Conservation (phyloP, 2,888 invertebrate genomes). For the Kryphioiulus occultus region DNA sequence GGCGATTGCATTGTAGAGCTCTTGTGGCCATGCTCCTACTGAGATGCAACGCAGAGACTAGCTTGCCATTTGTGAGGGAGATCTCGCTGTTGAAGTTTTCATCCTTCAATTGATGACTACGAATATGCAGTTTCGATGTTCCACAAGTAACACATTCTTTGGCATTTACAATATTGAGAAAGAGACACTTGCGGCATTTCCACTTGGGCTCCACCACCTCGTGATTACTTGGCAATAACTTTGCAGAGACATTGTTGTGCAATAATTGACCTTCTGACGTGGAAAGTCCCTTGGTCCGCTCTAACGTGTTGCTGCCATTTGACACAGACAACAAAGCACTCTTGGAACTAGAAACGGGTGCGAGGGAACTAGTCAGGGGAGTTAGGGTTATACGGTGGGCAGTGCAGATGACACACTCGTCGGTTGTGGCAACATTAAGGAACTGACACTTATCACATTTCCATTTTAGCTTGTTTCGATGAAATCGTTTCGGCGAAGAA, state of each 20-base stretch:
- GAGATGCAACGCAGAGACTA: conserved; percentile 25
- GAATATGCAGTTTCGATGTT: conserved; percentile 53
- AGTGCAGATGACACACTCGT: conserved; percentile 57
- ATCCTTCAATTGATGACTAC: neutral
- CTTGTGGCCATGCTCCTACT: neutral
- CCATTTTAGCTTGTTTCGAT: conserved; percentile 58
- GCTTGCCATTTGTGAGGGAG: conserved; percentile 27
- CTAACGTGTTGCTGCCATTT: conserved; percentile 26
- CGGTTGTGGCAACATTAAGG: conserved; percentile 59
- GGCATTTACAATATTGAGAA: conserved; percentile 59
- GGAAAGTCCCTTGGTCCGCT: conserved; percentile 50
- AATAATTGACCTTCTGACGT: conserved; percentile 52
- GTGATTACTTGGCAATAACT: neutral
- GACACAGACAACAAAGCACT: neutral
- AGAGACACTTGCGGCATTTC: conserved; percentile 61
- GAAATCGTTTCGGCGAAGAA: conserved; percentile 50
- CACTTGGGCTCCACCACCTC: conserved; percentile 58
- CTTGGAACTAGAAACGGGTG: conserved; percentile 2
- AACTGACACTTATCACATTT: conserved; percentile 60
- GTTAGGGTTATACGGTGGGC: conserved; percentile 46
- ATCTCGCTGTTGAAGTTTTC: conserved; percentile 40
- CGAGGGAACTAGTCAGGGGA: neutral
- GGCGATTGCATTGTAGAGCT: neutral
- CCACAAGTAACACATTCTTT: conserved; percentile 57
- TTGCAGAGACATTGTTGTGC: neutral